These are phyloP conservation scores for Tetramorium simillimum DNA, from an alignment of 1,140 invertebrate species.

Conservation along the genomic window DNA sequence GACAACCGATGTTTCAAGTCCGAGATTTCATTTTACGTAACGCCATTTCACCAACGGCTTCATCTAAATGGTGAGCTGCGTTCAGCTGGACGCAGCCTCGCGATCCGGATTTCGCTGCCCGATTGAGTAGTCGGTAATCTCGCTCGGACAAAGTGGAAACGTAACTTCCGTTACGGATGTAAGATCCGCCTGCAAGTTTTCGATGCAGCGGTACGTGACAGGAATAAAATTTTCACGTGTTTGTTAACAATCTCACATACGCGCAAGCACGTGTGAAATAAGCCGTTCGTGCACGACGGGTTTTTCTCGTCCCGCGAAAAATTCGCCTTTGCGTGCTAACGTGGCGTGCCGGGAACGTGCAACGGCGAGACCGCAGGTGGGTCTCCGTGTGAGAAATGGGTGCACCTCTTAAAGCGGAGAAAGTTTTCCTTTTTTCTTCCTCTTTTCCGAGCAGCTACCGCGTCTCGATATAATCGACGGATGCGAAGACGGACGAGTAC, in stretches of 20 bases:
- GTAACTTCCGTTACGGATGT: neutral
- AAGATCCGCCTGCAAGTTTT: neutral
- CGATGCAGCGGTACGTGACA: neutral
- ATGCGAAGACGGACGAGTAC: slow-evolving; percentile 26
- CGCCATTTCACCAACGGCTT: neutral
- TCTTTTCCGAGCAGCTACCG: neutral
- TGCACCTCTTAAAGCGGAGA: slow-evolving; percentile 54
- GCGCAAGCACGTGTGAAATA: slow-evolving; percentile 11
- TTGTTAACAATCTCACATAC: slow-evolving; percentile 46
- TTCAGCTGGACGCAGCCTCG: neutral
- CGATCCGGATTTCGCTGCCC: slow-evolving; percentile 14
- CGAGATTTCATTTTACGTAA: slow-evolving; percentile 31
- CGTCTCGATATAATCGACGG: slow-evolving; percentile 36
- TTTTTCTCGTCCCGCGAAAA: slow-evolving; percentile 46
- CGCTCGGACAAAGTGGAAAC: neutral
- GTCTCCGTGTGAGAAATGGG: slow-evolving; percentile 55
- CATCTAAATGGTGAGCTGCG: neutral
- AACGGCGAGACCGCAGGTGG: slow-evolving; percentile 37
- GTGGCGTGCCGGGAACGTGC: slow-evolving; percentile 56
- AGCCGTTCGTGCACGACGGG: slow-evolving; percentile 12
- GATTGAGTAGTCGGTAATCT: neutral
- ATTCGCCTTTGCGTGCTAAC: slow-evolving; percentile 43
- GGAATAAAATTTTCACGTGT: slow-evolving; percentile 51
- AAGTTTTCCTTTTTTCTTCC: slow-evolving; percentile 51
- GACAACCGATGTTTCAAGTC: slow-evolving; percentile 15